Evolutionary conservation across 2,888 invertebrate genomes (phyloP).

Genomic region (Euzophera pinguis): DNA sequence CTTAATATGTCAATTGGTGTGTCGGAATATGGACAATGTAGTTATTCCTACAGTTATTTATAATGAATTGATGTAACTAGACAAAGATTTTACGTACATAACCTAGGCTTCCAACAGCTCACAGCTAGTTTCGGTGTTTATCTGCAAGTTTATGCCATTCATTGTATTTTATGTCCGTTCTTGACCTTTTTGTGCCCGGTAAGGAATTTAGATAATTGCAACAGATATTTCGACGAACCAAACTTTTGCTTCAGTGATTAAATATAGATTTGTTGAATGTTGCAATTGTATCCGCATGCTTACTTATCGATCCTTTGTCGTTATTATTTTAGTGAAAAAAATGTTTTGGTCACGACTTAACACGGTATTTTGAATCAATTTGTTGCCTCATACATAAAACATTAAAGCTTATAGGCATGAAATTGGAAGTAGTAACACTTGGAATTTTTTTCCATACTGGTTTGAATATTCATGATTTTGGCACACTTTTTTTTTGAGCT

Average conservation of each 20-base stretch:
- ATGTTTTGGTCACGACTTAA: constrained; percentile 3
- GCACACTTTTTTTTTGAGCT: not conserved
- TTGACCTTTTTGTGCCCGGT: constrained; percentile 45
- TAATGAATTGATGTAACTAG: no score
- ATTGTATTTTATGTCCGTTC: constrained; percentile 30
- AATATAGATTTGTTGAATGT: constrained; percentile 14
- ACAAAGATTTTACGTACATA: no score
- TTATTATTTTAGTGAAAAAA: not conserved
- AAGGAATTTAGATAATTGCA: constrained; percentile 35
- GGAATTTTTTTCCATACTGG: not conserved
- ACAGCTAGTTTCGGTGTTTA: no score
- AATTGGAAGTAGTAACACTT: not conserved
- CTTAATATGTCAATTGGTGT: no score
- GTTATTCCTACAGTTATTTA: no score
- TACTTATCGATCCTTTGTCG: not conserved
- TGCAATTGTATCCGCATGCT: constrained; percentile 14
- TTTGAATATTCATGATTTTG: not conserved
- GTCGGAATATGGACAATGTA: no score
- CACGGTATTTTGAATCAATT: not conserved
- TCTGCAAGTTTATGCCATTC: constrained; percentile 11
- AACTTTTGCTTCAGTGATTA: constrained; percentile 18
- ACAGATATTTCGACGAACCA: constrained; percentile 19
- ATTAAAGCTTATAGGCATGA: not conserved
- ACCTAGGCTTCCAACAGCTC: no score
- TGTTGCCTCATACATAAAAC: not conserved